Evolutionary conservation across 1,140 invertebrate genomes (phyloP).

Genomic region (Zaprionus kolodkinae): DNA sequence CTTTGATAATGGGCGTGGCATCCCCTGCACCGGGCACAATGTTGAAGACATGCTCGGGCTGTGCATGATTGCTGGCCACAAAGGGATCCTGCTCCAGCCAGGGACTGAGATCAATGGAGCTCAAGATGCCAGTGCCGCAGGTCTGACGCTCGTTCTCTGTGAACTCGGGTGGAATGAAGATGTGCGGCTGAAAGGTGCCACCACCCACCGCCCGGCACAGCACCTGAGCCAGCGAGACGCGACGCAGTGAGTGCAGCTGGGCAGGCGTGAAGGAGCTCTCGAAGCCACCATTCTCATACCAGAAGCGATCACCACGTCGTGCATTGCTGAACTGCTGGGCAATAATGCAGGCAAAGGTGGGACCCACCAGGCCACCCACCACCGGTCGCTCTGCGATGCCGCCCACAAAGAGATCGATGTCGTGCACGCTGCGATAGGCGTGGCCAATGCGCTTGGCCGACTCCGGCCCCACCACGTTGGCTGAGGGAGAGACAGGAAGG

Average conservation of each 20-base stretch:
- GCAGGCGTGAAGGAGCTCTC: slow-evolving; percentile 91
- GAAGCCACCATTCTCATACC: slow-evolving; percentile 93
- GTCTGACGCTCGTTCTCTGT: slow-evolving; percentile 71
- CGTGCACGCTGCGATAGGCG: slow-evolving; percentile 90
- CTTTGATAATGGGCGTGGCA: slow-evolving; percentile 52
- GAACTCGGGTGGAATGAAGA: slow-evolving; percentile 76
- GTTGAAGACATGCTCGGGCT: slow-evolving; percentile 49
- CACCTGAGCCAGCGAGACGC: slow-evolving; percentile 91
- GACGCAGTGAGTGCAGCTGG: slow-evolving; percentile 94
- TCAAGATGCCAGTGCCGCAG: slow-evolving; percentile 68
- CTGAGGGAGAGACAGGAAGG: slow-evolving; percentile 44
- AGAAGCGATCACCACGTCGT: slow-evolving; percentile 95
- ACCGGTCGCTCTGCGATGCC: slow-evolving; percentile 93
- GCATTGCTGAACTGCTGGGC: slow-evolving; percentile 96
- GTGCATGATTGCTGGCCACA: not conserved
- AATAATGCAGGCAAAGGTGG: slow-evolving; percentile 98
- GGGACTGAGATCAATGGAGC: slow-evolving; percentile 75
- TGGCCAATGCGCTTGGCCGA: slow-evolving; percentile 87
- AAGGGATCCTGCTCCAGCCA: slow-evolving; percentile 83
- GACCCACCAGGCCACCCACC: slow-evolving; percentile 93
- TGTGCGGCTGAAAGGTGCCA: slow-evolving; percentile 80
- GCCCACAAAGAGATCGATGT: slow-evolving; percentile 96
- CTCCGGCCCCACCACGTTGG: slow-evolving; percentile 88
- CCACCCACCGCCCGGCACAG: slow-evolving; percentile 88
- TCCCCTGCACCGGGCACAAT: slow-evolving; percentile 24